Conservation (phyloP, 2,888 invertebrate genomes). For the Amorpha juglandis region DNA sequence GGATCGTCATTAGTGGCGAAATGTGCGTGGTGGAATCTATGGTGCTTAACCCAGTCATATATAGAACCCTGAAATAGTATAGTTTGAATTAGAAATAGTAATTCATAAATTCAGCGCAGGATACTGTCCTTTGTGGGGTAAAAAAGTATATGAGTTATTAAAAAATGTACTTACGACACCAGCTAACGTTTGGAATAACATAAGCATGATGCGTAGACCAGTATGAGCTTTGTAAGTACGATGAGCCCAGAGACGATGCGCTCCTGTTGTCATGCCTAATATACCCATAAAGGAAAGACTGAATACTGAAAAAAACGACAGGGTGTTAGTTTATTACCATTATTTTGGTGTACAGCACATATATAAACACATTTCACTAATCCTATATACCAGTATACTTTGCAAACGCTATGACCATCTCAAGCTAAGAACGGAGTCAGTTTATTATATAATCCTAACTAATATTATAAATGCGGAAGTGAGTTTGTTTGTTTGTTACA, state of each 20-base stretch:
- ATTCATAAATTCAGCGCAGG: background rate
- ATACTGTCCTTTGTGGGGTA: background rate
- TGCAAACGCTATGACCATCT: too few relatives aligned
- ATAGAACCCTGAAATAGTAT: constrained; percentile 90
- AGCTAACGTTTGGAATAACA: constrained; percentile 93
- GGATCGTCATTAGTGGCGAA: constrained; percentile 92
- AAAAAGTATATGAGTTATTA: background rate
- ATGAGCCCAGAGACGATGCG: constrained; percentile 97
- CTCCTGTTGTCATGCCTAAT: constrained; percentile 94
- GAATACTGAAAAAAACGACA: constrained; percentile 78
- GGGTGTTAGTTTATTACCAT: too few relatives aligned
- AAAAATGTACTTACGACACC: constrained; percentile 88
- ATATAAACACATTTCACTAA: too few relatives aligned
- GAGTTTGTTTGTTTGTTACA: too few relatives aligned
- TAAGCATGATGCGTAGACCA: constrained; percentile 89
- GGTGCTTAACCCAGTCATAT: constrained; percentile 92
- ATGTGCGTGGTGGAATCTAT: constrained; percentile 92
- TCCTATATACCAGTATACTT: too few relatives aligned
- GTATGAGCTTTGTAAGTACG: constrained; percentile 90
- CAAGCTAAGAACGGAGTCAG: too few relatives aligned
- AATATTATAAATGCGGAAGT: too few relatives aligned
- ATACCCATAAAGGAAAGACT: constrained; percentile 86
- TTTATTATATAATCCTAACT: too few relatives aligned
- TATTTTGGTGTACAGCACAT: too few relatives aligned
- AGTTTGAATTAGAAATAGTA: background rate